phyloP scores from a whole-genome alignment of 1,140 invertebrate genomes.

The Drosophila pseudoobscura region DNA sequence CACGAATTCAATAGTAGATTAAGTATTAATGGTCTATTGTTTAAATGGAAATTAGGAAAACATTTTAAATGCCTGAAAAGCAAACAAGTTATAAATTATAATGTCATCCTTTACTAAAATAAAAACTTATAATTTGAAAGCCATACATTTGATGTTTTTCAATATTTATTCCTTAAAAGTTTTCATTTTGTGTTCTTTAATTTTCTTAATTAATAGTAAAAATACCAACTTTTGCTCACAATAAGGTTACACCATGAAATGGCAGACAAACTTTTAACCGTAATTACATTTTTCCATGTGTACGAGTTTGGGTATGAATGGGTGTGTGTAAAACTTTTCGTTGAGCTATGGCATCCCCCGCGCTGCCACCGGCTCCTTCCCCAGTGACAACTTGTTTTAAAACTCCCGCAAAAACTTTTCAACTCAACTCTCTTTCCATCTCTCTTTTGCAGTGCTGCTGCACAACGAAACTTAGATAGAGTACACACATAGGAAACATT shows the following conservation, averaged over 20 bases:
- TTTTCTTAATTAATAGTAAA: too few relatives aligned
- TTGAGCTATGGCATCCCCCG: slow-evolving; percentile 9
- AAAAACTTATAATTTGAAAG: too few relatives aligned
- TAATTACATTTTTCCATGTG: not conserved
- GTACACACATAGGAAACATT: slow-evolving; percentile 38
- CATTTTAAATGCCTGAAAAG: not conserved
- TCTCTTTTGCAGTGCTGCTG: slow-evolving; percentile 51
- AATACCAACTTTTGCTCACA: too few relatives aligned
- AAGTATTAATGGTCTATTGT: slow-evolving; percentile 27
- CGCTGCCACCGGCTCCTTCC: not conserved
- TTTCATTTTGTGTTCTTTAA: too few relatives aligned
- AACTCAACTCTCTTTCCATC: slow-evolving; percentile 6
- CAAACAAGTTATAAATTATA: not conserved
- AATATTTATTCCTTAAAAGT: too few relatives aligned
- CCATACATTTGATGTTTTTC: too few relatives aligned
- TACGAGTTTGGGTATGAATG: not conserved
- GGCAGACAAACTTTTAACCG: slow-evolving; percentile 1
- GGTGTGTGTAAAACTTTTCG: slow-evolving; percentile 18
- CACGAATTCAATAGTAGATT: slow-evolving; percentile 17
- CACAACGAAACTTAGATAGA: slow-evolving; percentile 20
- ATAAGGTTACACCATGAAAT: too few relatives aligned
- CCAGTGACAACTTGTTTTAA: slow-evolving; percentile 16
- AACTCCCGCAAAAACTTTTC: slow-evolving; percentile 27
- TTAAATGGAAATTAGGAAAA: not conserved
- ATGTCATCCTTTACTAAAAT: too few relatives aligned